Base-by-base conservation (phyloP, 2,888 invertebrate genomes). In the Harpalus rufipes region DNA sequence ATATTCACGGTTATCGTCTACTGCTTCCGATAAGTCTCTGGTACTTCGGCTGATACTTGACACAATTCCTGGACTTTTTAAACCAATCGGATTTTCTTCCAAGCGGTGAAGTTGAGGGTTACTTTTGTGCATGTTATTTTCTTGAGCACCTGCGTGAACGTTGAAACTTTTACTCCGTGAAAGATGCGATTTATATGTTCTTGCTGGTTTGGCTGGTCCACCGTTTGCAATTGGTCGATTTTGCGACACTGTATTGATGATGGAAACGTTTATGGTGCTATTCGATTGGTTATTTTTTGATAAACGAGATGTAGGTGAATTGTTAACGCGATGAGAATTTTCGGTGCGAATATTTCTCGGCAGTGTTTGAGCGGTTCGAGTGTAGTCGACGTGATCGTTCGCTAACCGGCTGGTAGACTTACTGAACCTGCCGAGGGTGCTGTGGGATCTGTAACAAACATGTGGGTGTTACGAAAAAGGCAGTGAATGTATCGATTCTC, bases 151-250 rank as follows among this genome's bases (percentile, higher is more conserved):
- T 72, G 94, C 95, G 88, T 96, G 95, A 87, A 96, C 95, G 92
- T 96, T 96, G 92, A 97, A 96, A 90, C 96, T 96, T 91, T 97
- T 96, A 91, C 96, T 96, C 85, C 97, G 93, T 86, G 95, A 94
- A 61, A 97, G 91, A 81, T 92, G 92, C 21, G 95, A 94, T 89
- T 95, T 95, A 91, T 96, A 96, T 61, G 96, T 95, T 87, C 96
- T 92, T 44, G 96, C 96, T 7, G 96, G 96, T 89, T 96, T 96
- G 0, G 94, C 94, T 0, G 96, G 96, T 6, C 94, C 95, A 44
- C 93, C 90, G 87, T 89, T 90, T 61, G 88, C 85, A 1, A 88
- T 86, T 0, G 88, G 87, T 76, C 88, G 87, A 81, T 87, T 87
- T 89, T 88, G 88, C 2, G 91, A 90, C 41, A 92, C 91, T 2